Evolutionary conservation across 2,113 vertebrate species (phyloP), one percentile per base, ranked within the genome.

Genomic region (Empidonax traillii): DNA sequence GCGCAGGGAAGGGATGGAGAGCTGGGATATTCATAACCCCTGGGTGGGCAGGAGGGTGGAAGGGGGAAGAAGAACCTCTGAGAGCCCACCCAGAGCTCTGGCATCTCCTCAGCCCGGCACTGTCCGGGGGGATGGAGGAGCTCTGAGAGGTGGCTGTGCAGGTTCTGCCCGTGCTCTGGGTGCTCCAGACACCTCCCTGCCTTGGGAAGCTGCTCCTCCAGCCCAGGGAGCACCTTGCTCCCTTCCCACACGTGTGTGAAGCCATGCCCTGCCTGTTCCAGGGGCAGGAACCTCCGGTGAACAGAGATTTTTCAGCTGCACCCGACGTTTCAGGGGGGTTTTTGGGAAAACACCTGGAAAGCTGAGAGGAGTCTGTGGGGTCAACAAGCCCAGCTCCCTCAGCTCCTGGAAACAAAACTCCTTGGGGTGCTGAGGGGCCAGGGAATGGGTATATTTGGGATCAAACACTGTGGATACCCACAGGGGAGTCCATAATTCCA

Each of bases 21-120:
- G 9, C 17, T 8, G 21, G 63, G 49, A 10, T 44, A 2, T 37
- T 52, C 59, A 0, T 8, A 16, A 8, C 14, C 55, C 20, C 1
- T 7, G 1, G 4, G 3, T 3, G 21, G 52, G 24, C 28, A 22
- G 72, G 39, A 41, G 41, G 43, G 9, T 23, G 58, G 3, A 41
- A 1, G 2, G 65, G 58, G 58, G 10, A 21, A 37, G 41, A 25
- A 51, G 19, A 35, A 35, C 28, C 59, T 53, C 46, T 41, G 7
- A 0, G 25, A 3, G 28, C 33, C 68, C 75, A 24, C 1, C 8
- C 28, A 33, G 14, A 39, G 39, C 39, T 63, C 63, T 2, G 2
- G 49, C 18, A 13, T 31, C 44, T 2, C 25, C 63, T 59, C 65
- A 16, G 10, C 27, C 39, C n/a, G 1, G 0, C 0, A 0, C 4